These are phyloP conservation scores for Adrianichthys oophorus DNA, from an alignment of 2,797 vertebrate species.

Conservation along the genomic window DNA sequence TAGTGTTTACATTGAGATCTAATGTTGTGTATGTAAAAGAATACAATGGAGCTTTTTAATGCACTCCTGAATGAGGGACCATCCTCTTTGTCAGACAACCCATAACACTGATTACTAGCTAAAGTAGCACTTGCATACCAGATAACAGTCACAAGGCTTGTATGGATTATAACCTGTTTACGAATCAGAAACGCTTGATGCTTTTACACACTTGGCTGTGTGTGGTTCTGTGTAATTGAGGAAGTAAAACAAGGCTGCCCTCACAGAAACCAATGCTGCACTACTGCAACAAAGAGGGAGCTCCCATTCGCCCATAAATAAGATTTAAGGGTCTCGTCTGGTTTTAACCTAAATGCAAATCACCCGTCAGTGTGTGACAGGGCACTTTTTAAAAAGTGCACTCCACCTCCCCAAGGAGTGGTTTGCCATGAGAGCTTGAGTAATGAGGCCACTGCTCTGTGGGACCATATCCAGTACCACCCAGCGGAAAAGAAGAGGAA, in stretches of 20 bases:
- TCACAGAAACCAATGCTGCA: conserved; percentile 55
- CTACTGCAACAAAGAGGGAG: conserved; percentile 46
- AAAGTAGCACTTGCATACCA: conserved; percentile 35
- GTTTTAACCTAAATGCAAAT: conserved; percentile 73
- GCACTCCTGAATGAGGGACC: conserved; percentile 23
- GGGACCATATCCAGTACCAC: conserved; percentile 32
- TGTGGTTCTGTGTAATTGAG: conserved; percentile 29
- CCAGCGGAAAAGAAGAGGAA: conserved; percentile 15
- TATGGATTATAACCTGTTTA: conserved; percentile 60
- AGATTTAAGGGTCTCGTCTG: conserved; percentile 61
- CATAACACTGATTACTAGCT: conserved; percentile 66
- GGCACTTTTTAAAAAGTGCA: conserved; percentile 58
- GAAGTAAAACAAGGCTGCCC: conserved; percentile 43
- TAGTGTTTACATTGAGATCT: conserved; percentile 48
- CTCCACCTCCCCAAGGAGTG: conserved; percentile 44
- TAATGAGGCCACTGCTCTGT: conserved; percentile 63
- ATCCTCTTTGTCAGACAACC: conserved; percentile 41
- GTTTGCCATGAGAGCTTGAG: conserved; percentile 69
- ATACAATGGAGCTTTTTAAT: conserved; percentile 26
- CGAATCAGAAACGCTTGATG: conserved; percentile 50
- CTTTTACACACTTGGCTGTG: conserved; percentile 36
- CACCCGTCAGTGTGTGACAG: conserved; percentile 64
- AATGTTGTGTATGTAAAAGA: conserved; percentile 23
- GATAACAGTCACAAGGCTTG: conserved; percentile 52
- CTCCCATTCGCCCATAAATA: conserved; percentile 55